These are phyloP conservation scores for Pitta sordida DNA, from an alignment of 2,113 vertebrate genomes.

Conservation along the genomic window DNA sequence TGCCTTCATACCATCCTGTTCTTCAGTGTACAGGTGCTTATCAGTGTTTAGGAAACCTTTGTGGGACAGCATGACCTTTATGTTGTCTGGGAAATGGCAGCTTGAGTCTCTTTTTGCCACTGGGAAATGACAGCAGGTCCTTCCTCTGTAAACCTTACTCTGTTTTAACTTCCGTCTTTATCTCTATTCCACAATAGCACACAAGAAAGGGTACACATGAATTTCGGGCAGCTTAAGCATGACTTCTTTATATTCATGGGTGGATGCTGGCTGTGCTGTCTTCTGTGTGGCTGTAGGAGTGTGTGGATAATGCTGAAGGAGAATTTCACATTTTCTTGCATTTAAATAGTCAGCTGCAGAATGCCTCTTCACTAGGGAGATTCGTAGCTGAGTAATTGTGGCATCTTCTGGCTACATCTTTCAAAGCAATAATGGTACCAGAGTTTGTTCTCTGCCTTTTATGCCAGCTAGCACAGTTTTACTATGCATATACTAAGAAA, in stretches of 20 bases:
- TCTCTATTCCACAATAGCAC: background rate
- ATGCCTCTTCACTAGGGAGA: background rate
- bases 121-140: too few relatives aligned
- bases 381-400: background rate
- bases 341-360: background rate
- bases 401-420: background rate
- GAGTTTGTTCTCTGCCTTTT: background rate
- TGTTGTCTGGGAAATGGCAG: too few relatives aligned
- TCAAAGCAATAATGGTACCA: background rate
- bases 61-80: too few relatives aligned
- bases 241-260: background rate
- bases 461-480: background rate
- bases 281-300: background rate
- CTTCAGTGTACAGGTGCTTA: too few relatives aligned
- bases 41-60: too few relatives aligned
- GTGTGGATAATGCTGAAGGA: background rate
- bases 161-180: too few relatives aligned
- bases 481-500: background rate
- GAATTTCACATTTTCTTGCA: background rate
- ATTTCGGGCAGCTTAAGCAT: background rate
- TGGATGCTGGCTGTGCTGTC: background rate
- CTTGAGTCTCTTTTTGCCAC: too few relatives aligned
- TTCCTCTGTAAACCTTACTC: too few relatives aligned
- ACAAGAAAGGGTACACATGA: fast-evolving
- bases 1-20: too few relatives aligned